These are phyloP conservation scores for Chaenodraco wilsoni DNA, from an alignment of 2,797 vertebrate genomes.

Conservation along the genomic window DNA sequence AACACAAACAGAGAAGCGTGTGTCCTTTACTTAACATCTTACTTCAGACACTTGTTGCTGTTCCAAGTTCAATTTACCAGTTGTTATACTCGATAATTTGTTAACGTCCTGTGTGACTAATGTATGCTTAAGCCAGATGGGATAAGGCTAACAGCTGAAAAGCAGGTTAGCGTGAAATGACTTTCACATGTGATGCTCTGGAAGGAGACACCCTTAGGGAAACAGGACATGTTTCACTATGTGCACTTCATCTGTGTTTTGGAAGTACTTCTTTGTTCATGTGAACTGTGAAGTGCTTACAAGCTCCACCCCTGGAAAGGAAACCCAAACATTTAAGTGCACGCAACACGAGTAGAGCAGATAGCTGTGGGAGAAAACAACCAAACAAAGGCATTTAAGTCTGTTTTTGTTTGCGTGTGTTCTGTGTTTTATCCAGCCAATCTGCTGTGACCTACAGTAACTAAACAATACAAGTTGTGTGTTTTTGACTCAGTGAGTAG, in stretches of 20 bases:
- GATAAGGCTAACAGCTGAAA: constrained; percentile 65
- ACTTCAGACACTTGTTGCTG: constrained; percentile 5
- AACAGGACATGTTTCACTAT: constrained; percentile 34
- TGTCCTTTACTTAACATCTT: neutral
- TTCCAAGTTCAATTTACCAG: constrained; percentile 33
- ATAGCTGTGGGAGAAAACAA: constrained; percentile 9
- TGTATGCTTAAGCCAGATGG: constrained; percentile 53
- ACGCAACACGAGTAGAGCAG: constrained; percentile 3
- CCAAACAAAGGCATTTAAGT: constrained; percentile 24
- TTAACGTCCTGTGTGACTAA: constrained; percentile 65
- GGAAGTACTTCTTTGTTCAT: constrained; percentile 47
- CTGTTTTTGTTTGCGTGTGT: constrained; percentile 11
- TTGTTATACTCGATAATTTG: constrained; percentile 67
- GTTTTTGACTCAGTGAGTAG: constrained; percentile 36
- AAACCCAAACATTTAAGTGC: constrained; percentile 45
- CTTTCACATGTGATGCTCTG: constrained; percentile 67
- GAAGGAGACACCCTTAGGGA: constrained; percentile 22
- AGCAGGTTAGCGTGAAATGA: constrained; percentile 64
- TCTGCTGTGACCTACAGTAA: constrained; percentile 30
- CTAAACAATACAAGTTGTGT: constrained; percentile 46
- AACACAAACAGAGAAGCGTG: constrained; percentile 2
- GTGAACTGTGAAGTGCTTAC: constrained; percentile 28
- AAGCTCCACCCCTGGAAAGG: constrained; percentile 29
- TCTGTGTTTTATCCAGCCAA: constrained; percentile 28
- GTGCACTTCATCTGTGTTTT: constrained; percentile 22